Evolutionary conservation across 2,888 invertebrate genomes (phyloP), one percentile per base, ranked within the genome.

Genomic region (Coleophora flavipennella): DNA sequence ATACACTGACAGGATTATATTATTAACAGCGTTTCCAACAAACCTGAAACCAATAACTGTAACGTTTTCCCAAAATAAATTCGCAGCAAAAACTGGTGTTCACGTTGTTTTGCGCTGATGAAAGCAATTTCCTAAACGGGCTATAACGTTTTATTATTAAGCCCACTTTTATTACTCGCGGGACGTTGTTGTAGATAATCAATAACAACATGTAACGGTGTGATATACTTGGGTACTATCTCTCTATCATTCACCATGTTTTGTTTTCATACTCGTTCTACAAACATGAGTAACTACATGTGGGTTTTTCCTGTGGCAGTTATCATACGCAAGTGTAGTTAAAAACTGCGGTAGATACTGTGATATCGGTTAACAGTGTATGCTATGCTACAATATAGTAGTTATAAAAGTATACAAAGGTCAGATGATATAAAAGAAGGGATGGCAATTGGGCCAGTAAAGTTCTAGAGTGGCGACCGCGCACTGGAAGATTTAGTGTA

Each of bases 111-210:
- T 43, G 45, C 40, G 48, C 50, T 53, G 53, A 56, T 53, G 51
- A 51, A 57, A 56, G 54, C 58, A 57, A 57, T 60, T 52, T 58
- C 49, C 51, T 46, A 49, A 50, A 50, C 49, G 49, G 49, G 52
- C 47, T 51, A 52, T 56, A 53, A 57, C 52, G 45, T 57, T 57
- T 55, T 55, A 55, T 57, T 56, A 55, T 54, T 50, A 51, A 52
- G 51, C 50, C 50, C 51, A 48, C 45, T 55, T 58, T 59, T 59
- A 57, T 58, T 55, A 49, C 50, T 50, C 45, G 45, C 50, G 49
- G 49, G 47, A 46, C 42, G 47, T 46, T 35, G 42, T 42, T 43
- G 39, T 42, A n/a, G n/a, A n/a, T n/a, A n/a, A n/a, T n/a, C n/a
- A n/a, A n/a, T 38, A 41, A 42, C 43, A 39, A 42, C 35, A 32